A percentile compares a stretch with the other conserved stretches of the same genome.
phyloP scores from a whole-genome alignment of 2,113 vertebrate genomes.

The Pseudopipra pipra region DNA sequence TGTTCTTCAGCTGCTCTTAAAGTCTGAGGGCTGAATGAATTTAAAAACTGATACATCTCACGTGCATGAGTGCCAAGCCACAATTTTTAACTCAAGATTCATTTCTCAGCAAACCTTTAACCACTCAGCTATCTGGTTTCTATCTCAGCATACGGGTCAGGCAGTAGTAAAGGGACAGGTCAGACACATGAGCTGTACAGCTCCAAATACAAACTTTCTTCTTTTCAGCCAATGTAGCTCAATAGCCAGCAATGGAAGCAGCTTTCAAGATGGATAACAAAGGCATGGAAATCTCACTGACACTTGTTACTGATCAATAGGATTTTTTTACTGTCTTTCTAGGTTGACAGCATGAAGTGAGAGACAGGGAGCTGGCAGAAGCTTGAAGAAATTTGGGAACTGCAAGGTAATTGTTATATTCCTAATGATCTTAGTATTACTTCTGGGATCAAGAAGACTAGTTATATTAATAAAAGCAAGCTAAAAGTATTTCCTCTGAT shows the following conservation, averaged over 20 bases:
- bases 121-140: not conserved
- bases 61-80: not conserved
- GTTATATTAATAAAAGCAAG: not conserved
- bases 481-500: not conserved
- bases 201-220: not conserved
- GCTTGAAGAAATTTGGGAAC: not conserved
- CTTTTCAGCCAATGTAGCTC: not conserved
- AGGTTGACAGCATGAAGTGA: not conserved
- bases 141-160: not conserved
- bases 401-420: not conserved
- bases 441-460: not conserved
- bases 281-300: not conserved
- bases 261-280: not conserved
- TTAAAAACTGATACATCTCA: not conserved
- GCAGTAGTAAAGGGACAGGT: not conserved
- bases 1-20: conserved; percentile 12
- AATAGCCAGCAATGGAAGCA: not conserved
- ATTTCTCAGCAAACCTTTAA: not conserved
- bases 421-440: not conserved
- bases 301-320: not conserved
- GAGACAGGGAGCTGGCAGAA: not conserved
- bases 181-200: not conserved
- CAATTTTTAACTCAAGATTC: not conserved
- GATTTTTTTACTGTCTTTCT: not conserved
- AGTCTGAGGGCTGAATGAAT: conserved; percentile 39